Conservation (phyloP, 2,797 vertebrate species). For the Anguilla anguilla region DNA sequence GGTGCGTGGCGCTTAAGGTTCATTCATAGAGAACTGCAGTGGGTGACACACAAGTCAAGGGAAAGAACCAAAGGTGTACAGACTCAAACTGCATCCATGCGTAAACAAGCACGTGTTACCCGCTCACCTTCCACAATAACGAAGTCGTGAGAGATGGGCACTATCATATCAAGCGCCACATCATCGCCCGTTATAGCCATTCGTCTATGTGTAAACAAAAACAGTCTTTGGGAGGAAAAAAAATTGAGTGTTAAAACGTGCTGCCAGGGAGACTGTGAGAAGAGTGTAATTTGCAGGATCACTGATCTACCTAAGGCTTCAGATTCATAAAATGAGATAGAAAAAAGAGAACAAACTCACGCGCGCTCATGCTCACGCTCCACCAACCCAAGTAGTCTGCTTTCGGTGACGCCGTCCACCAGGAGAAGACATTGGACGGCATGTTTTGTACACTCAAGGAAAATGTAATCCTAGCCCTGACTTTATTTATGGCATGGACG, state of each 20-base stretch:
- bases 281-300: not conserved
- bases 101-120: not conserved
- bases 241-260: not conserved
- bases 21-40: not conserved
- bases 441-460: slow-evolving; percentile 78
- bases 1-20: not conserved
- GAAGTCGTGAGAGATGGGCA: slow-evolving; percentile 82
- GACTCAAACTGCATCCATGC: not conserved
- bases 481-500: not conserved
- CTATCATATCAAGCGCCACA: slow-evolving; percentile 82
- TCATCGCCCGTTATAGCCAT: slow-evolving; percentile 92
- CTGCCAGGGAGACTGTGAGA: not conserved
- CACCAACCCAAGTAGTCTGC: slow-evolving; percentile 87
- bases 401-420: slow-evolving; percentile 70
- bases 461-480: slow-evolving; percentile 13
- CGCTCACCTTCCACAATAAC: slow-evolving; percentile 83
- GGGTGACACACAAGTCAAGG: not conserved
- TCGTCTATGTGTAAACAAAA: slow-evolving; percentile 85
- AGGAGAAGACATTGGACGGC: slow-evolving; percentile 81
- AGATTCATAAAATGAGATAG: not conserved
- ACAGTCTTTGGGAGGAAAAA: slow-evolving; percentile 72
- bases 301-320: not conserved
- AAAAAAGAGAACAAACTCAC: slow-evolving; percentile 65
- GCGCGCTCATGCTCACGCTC: slow-evolving; percentile 68
- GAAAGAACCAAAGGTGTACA: not conserved